These are phyloP conservation scores for Macquaria australasica DNA, from an alignment of 2,113 vertebrate genomes.

Conservation along the genomic window DNA sequence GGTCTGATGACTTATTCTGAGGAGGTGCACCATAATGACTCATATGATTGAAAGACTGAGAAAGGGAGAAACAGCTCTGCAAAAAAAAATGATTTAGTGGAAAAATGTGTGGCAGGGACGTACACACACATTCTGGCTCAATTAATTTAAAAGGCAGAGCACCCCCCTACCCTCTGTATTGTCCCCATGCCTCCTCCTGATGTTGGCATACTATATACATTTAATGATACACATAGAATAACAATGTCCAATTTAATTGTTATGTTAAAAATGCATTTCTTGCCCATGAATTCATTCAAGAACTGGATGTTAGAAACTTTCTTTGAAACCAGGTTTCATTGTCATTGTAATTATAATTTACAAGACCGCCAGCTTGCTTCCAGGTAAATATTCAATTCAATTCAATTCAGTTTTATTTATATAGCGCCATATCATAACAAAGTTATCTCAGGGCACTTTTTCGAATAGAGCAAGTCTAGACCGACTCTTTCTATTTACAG, in stretches of 20 bases:
- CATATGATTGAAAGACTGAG: conserved; percentile 19
- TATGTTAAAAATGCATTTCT: background rate
- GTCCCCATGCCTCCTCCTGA: background rate
- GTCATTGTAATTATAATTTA: background rate
- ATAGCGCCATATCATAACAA: no score
- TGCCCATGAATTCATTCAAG: background rate
- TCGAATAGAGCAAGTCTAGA: no score
- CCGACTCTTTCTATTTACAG: no score
- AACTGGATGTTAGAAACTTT: background rate
- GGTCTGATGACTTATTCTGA: conserved; percentile 54
- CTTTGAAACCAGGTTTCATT: background rate
- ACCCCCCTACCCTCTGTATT: background rate
- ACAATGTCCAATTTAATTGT: background rate
- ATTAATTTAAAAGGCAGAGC: background rate
- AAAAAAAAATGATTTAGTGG: background rate
- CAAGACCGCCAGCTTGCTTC: background rate
- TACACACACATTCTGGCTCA: background rate
- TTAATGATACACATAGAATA: background rate
- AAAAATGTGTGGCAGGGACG: background rate
- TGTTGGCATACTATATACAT: background rate
- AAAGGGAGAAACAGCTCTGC: background rate
- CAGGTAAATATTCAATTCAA: background rate
- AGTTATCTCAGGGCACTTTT: no score
- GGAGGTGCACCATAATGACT: conserved; percentile 27
- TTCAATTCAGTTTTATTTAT: no score